Base-by-base conservation (phyloP, 2,113 vertebrate species). In the Corythaeola cristata region DNA sequence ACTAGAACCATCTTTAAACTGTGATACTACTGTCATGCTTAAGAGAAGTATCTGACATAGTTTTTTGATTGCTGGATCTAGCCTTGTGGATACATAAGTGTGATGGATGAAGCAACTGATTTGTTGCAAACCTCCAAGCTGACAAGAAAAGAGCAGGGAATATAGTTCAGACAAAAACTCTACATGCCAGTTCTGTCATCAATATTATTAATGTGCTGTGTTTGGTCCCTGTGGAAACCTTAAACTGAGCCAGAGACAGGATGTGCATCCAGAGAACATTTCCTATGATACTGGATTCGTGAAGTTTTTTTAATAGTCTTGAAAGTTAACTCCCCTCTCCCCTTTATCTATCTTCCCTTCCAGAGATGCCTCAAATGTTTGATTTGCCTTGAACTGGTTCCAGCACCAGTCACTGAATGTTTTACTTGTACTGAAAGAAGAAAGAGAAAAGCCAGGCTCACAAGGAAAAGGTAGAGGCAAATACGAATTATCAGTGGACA, bases 241-340 rank as follows among this genome's bases (percentile, higher is more conserved):
- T 85, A 60, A 94, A 75, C 66, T 68, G 73, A 95, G 66, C 56
- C 87, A 93, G 84, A 93, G 80, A 75, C 87, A 87, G 93, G 89
- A 95, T 94, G 84, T 94, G 49, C 85, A 88, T 82, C 58, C 89
- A 93, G 66, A 64, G 87, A 96, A 96, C 58, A n/a, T 64, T 94
- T 96, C 91, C 91, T 95, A 33, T 81, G 69, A 78, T 88, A 60
- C 58, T 66, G 41, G 21, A 68, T 75, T 91, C 84, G 67, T 89
- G 74, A 78, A 53, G 16, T 3, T 8, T 60, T 89, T 75, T 69
- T 41, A 84, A 63, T 44, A 62, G 69, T 45, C 53, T 89, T 73
- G 77, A 73, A 95, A 93, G 64, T 85, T 72, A 91, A 79, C 62
- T 95, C 69, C 56, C 15, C 33, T 87, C 44, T 85, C 66, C 52